phyloP scores from a whole-genome alignment of 2,113 vertebrate genomes.

The Macquaria ambigua region DNA sequence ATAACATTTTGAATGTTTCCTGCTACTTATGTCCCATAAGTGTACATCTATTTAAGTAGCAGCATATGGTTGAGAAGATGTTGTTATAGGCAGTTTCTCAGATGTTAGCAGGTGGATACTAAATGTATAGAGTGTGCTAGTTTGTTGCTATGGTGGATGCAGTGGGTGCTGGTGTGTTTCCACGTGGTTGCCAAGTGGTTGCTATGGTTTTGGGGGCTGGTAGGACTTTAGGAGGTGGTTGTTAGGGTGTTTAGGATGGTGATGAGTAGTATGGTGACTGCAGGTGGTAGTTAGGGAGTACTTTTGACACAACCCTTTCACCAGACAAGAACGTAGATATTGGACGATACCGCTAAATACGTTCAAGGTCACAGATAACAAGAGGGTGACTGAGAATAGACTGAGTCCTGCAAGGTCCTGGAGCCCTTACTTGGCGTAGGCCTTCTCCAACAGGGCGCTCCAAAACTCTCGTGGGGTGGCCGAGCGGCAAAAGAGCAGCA shows the following conservation, averaged over 20 bases:
- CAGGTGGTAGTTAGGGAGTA: too few relatives aligned
- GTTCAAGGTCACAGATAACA: background rate
- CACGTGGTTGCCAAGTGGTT: background rate
- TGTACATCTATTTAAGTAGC: background rate
- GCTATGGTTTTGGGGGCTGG: background rate
- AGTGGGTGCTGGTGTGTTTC: background rate
- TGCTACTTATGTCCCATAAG: background rate
- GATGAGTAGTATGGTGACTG: too few relatives aligned
- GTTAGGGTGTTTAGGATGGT: too few relatives aligned
- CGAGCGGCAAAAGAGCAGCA: constrained; percentile 87
- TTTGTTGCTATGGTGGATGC: background rate
- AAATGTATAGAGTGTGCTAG: background rate
- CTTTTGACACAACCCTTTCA: too few relatives aligned
- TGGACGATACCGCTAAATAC: too few relatives aligned
- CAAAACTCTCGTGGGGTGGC: constrained; percentile 86
- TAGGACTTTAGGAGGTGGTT: background rate
- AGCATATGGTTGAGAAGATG: background rate
- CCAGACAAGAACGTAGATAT: too few relatives aligned
- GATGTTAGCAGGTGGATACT: background rate
- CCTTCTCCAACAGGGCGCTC: constrained; percentile 88
- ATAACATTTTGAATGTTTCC: background rate
- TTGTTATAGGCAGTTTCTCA: background rate
- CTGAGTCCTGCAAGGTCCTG: background rate
- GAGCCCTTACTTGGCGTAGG: constrained; percentile 84
- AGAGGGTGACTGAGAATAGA: background rate